These are phyloP conservation scores for Tuberolachnus salignus DNA, from an alignment of 2,888 invertebrate species.

Conservation along the genomic window DNA sequence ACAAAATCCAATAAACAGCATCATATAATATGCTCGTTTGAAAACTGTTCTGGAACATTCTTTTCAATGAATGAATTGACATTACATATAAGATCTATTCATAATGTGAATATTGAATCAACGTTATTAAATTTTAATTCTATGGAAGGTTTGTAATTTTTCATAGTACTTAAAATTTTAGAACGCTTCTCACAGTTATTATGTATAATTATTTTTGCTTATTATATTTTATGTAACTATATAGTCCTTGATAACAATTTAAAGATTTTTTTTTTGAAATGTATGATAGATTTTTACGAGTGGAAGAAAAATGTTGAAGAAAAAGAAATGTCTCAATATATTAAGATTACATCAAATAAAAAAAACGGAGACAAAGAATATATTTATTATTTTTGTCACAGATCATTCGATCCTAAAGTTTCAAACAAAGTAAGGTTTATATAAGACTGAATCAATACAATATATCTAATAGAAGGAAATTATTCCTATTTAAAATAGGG, in stretches of 20 bases:
- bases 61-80: not conserved
- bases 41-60: not conserved
- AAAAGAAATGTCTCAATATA: not conserved
- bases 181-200: not conserved
- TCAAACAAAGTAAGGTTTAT: not conserved
- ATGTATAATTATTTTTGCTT: too few species aligned
- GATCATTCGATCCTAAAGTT: conserved; percentile 4
- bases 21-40: not conserved
- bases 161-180: conserved; percentile 5
- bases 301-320: conserved; percentile 14
- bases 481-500: not conserved
- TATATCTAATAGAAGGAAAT: not conserved
- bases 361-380: not conserved
- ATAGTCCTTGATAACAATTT: too few species aligned
- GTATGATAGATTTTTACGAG: conserved; percentile 1
- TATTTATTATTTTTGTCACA: conserved; percentile 12
- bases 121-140: conserved; percentile 2
- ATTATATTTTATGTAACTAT: too few species aligned
- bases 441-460: not conserved
- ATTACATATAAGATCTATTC: not conserved
- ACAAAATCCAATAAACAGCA: not conserved
- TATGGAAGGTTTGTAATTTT: conserved; percentile 1
- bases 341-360: not conserved
- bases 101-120: conserved; percentile 9
- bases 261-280: too few species aligned